phyloP scores from a whole-genome alignment of 2,797 vertebrate species.

The Esox masquinongy region DNA sequence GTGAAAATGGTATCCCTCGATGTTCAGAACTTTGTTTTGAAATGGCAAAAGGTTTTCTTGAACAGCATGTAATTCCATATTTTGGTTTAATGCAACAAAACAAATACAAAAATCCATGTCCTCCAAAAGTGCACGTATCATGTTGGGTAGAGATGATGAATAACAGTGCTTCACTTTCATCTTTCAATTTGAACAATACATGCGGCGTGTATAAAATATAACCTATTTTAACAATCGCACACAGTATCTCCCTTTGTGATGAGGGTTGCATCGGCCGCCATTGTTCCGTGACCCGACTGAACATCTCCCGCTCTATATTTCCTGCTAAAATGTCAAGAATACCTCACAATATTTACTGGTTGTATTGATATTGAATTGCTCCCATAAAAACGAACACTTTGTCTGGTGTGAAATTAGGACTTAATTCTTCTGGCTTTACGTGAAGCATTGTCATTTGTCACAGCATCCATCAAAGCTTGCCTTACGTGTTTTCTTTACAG shows the following conservation, averaged over 20 bases:
- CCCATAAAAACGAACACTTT: constrained; percentile 45
- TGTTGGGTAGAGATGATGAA: constrained; percentile 23
- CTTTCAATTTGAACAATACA: no score
- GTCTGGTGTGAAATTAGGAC: constrained; percentile 44
- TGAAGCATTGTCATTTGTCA: constrained; percentile 43
- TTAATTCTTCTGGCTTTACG: constrained; percentile 23
- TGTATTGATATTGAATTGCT: constrained; percentile 29
- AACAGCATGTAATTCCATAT: constrained; percentile 49
- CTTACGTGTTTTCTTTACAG: constrained; percentile 22
- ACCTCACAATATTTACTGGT: background rate
- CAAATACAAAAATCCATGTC: constrained; percentile 36
- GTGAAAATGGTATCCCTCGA: constrained; percentile 55
- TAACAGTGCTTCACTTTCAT: constrained; percentile 29
- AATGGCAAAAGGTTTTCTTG: constrained; percentile 2
- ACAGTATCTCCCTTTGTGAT: no score
- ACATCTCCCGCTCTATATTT: no score
- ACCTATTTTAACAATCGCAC: no score
- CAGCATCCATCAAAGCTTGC: constrained; percentile 61
- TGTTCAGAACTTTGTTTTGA: background rate
- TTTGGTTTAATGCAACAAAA: constrained; percentile 66
- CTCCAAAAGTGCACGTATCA: constrained; percentile 53
- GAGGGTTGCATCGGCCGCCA: no score
- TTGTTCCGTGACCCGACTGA: no score
- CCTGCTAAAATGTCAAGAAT: no score
- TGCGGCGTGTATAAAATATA: no score